Base-by-base conservation (phyloP, 2,888 invertebrate species). In the Ectemnius continuus region DNA sequence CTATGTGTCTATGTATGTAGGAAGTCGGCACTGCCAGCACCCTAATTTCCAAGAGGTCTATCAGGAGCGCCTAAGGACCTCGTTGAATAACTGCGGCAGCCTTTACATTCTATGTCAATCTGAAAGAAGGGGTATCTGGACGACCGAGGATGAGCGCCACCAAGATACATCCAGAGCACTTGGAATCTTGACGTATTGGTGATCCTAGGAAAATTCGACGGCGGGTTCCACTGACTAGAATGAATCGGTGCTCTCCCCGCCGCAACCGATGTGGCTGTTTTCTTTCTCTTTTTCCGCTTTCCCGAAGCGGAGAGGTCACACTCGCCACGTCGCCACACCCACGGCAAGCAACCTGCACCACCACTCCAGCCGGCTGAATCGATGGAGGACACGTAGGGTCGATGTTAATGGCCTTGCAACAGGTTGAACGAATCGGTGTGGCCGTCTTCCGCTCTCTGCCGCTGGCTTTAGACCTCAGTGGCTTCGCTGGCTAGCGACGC, bases 321-420 rank as follows among this genome's bases (percentile, higher is more conserved):
- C 58, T 79, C 76, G 83, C 83, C 82, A 80, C 82, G 79, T 79
- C 76, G 83, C 83, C 82, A 80, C 82, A 80, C 83, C 83, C 82
- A 79, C 69, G 76, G 73, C 67, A 65, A 78, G 73, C 36, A 36
- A 11, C 36, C 36, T 69, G 70, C 73, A 70, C 69, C 47, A 63
- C 65, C 77, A 61, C 68, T 66, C 74, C 11, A 36, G 77, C 58
- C 80, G 76, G 61, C 67, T 69, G 76, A 82, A 84, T 84, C 83
- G 81, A 84, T 82, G 80, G 79, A 82, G 78, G 79, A 81, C 78
- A 60, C 79, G 73, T 78, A 80, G 83, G 77, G 83, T 84, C 80
- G 81, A 84, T 81, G 84, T 84, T 80, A 84, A 84, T 83, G 83
- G 82, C 80, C 77, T 84, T 70, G 84, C 84, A 84, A 84, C 84